Conservation (phyloP, 2,797 vertebrate species). For the Florisuga fusca region DNA sequence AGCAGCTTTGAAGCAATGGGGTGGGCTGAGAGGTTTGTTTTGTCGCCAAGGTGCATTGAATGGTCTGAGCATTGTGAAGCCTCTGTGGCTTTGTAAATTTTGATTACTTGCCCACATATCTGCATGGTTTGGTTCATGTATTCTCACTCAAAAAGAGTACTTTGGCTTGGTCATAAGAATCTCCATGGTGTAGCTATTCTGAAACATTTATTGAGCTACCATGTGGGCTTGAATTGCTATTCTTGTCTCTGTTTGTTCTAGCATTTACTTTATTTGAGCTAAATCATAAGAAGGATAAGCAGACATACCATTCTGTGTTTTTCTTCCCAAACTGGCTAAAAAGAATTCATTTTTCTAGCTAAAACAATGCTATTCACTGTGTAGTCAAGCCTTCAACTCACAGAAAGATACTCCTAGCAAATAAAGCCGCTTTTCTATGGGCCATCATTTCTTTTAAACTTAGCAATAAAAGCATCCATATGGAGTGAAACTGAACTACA, state of each 20-base stretch:
- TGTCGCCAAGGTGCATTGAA: neutral
- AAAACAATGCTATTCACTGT: neutral
- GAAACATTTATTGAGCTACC: neutral
- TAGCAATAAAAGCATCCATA: neutral
- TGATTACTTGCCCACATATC: neutral
- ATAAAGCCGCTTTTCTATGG: neutral
- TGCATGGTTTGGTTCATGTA: neutral
- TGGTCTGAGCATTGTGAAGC: neutral
- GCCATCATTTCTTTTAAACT: neutral
- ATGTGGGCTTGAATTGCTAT: constrained; percentile 43
- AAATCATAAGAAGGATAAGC: neutral
- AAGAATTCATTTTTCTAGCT: neutral
- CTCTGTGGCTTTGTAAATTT: neutral
- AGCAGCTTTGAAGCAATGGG: neutral
- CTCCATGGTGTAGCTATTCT: neutral
- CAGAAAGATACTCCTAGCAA: neutral
- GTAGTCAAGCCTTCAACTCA: neutral
- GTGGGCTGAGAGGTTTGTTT: neutral
- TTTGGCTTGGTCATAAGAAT: neutral
- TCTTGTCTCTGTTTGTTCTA: constrained; percentile 57
- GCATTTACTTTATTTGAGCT: constrained; percentile 13
- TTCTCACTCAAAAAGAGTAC: neutral
- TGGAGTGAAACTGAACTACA: neutral
- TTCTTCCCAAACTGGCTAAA: fast-evolving
- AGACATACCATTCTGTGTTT: neutral